Conservation (phyloP, 2,113 vertebrate species). For the Solea solea region DNA sequence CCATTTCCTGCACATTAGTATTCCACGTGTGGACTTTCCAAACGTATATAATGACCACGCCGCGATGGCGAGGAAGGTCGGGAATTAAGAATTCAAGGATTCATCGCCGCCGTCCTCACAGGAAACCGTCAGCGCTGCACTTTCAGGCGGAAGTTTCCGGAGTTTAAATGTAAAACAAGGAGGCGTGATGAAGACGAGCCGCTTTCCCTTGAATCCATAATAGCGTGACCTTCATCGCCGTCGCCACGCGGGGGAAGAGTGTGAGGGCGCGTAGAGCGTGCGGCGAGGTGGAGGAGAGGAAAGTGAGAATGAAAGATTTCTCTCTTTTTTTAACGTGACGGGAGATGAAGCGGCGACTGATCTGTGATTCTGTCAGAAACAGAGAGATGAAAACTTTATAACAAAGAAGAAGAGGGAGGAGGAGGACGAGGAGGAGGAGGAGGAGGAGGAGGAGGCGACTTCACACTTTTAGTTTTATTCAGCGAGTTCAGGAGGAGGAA, state of each 20-base stretch:
- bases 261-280: slow-evolving; percentile 16
- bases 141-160: slow-evolving; percentile 27
- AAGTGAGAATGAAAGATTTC: slow-evolving; percentile 12
- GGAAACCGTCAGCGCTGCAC: slow-evolving; percentile 49
- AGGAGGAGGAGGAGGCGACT: not conserved
- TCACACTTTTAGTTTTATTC: not conserved
- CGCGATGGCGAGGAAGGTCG: slow-evolving; percentile 44
- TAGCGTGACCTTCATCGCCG: slow-evolving; percentile 55
- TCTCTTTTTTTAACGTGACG: too few species aligned
- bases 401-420: not conserved
- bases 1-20: not conserved
- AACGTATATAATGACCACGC: not conserved
- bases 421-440: not conserved
- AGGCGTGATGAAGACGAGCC: slow-evolving; percentile 31
- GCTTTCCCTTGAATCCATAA: slow-evolving; percentile 56
- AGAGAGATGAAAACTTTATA: not conserved
- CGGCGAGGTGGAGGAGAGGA: slow-evolving; percentile 9
- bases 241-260: slow-evolving; percentile 5
- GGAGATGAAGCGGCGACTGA: not conserved
- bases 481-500: not conserved
- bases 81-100: slow-evolving; percentile 44
- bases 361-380: slow-evolving; percentile 6
- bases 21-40: not conserved
- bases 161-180: slow-evolving; percentile 55
- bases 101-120: slow-evolving; percentile 12